A percentile compares a stretch with the other conserved stretches of the same genome.
phyloP scores from a whole-genome alignment of 2,888 invertebrate species.

The Melitaea athalia region DNA sequence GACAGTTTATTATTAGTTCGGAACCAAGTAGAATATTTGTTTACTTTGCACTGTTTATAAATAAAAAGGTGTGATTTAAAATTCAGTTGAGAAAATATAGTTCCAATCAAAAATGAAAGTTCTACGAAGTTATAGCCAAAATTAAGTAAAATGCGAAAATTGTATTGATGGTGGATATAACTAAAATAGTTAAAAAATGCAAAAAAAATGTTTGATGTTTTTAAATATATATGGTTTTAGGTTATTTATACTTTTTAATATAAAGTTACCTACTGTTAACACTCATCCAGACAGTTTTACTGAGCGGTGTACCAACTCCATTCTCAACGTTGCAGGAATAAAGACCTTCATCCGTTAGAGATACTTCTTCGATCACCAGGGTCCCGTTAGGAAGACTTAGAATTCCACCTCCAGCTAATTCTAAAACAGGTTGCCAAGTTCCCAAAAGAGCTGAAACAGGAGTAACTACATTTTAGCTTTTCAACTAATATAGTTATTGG shows the following conservation, averaged over 20 bases:
- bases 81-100: too few species aligned
- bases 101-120: too few species aligned
- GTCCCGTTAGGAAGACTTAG: conserved; percentile 76
- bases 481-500: not conserved
- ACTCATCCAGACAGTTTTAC: conserved; percentile 78
- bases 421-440: conserved; percentile 77
- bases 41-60: too few species aligned
- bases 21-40: not conserved
- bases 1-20: not conserved
- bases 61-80: too few species aligned
- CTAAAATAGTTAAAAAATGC: too few species aligned
- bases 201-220: not conserved
- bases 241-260: not conserved
- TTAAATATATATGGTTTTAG: not conserved
- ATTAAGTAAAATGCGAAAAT: too few species aligned
- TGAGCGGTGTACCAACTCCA: conserved; percentile 75
- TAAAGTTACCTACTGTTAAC: conserved; percentile 69
- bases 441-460: conserved; percentile 62
- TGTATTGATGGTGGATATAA: too few species aligned
- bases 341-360: conserved; percentile 71
- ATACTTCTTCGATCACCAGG: conserved; percentile 73
- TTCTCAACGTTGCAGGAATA: conserved; percentile 80
- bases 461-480: not conserved
- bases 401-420: conserved; percentile 75
- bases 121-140: too few species aligned